Conservation (phyloP, 2,888 invertebrate species). For the Colostygia pectinataria region DNA sequence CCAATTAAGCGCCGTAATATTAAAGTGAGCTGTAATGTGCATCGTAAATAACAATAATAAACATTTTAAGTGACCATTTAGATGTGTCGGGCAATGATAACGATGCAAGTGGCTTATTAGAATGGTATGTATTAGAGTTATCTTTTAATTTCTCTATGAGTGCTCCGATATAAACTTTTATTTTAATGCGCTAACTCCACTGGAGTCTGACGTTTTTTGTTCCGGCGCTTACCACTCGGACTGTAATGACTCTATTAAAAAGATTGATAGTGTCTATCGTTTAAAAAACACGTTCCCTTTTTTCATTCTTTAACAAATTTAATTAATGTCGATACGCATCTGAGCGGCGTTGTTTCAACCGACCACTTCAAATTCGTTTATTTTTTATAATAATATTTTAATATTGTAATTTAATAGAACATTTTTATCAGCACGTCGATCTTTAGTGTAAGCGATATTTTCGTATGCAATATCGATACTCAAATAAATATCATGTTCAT, state of each 20-base stretch:
- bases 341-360: slow-evolving; percentile 38
- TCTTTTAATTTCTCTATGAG: slow-evolving; percentile 60
- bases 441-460: no score
- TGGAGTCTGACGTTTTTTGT: slow-evolving; percentile 25
- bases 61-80: slow-evolving; percentile 57
- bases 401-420: slow-evolving; percentile 26
- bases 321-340: slow-evolving; percentile 74
- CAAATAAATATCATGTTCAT: slow-evolving; percentile 17
- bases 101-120: slow-evolving; percentile 42
- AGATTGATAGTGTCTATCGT: slow-evolving; percentile 75
- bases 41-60: slow-evolving; percentile 58
- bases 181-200: slow-evolving; percentile 31
- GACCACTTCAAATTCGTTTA: slow-evolving; percentile 20
- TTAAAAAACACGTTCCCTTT: slow-evolving; percentile 61
- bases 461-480: slow-evolving; percentile 12
- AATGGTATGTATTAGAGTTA: slow-evolving; percentile 52
- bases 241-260: slow-evolving; percentile 81
- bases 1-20: slow-evolving; percentile 59
- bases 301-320: slow-evolving; percentile 74
- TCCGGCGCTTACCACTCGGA: slow-evolving; percentile 63
- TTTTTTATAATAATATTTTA: slow-evolving; percentile 28
- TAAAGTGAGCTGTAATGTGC: slow-evolving; percentile 44
- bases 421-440: slow-evolving; percentile 22
- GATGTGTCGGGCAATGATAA: slow-evolving; percentile 57
- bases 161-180: slow-evolving; percentile 49